A percentile compares a stretch with the other conserved stretches of the same genome.
phyloP scores from a whole-genome alignment of 2,113 vertebrate genomes.

The Neotoma lepida region DNA sequence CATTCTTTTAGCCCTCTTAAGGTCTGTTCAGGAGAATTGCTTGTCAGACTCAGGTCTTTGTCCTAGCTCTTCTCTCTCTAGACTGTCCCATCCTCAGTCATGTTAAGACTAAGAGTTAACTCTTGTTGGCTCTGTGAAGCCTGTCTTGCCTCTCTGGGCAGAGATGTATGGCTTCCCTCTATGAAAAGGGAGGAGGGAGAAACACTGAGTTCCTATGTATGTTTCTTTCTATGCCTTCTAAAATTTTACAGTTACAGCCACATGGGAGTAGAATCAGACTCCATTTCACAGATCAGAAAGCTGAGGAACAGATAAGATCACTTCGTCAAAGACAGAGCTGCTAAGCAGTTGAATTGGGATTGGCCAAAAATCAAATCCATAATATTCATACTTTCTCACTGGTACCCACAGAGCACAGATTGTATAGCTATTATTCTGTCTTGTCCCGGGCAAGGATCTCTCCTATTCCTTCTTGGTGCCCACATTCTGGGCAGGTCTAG shows the following conservation, averaged over 20 bases:
- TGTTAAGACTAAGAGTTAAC: neutral
- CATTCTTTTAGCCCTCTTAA: neutral
- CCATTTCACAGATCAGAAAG: neutral
- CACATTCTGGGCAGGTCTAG: neutral
- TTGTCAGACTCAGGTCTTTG: neutral
- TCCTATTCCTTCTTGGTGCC: neutral
- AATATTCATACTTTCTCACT: neutral
- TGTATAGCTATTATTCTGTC: neutral
- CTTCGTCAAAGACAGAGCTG: neutral
- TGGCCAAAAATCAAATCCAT: neutral
- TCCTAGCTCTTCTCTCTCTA: neutral
- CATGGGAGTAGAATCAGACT: neutral
- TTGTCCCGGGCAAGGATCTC: neutral
- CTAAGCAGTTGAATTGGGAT: neutral
- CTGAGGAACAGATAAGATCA: neutral
- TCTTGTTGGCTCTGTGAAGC: neutral
- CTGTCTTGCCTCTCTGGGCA: neutral
- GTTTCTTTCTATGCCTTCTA: neutral
- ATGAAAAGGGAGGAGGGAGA: neutral
- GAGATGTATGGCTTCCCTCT: neutral
- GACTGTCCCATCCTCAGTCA: too few species aligned
- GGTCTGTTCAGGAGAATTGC: neutral
- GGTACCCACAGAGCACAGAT: neutral
- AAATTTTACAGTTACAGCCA: neutral
- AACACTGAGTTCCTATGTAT: rapidly evolving